Conservation (phyloP, 2,113 vertebrate species). For the Mustelus asterias region DNA sequence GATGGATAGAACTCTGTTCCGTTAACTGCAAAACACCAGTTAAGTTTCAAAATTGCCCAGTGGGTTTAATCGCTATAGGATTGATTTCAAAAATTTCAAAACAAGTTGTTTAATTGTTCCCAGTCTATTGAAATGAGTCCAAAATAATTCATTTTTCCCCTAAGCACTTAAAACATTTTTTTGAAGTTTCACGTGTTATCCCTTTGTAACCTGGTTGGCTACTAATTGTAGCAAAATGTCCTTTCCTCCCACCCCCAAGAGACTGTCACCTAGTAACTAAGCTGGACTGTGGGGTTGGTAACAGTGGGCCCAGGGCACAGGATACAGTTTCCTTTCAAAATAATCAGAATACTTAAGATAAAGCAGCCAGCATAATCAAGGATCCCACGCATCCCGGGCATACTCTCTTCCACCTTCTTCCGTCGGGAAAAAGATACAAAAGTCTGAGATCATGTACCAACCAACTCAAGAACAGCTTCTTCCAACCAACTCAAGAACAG, state of each 20-base stretch:
- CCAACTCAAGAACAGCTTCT: too few species aligned
- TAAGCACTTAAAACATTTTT: constrained; percentile 42
- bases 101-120: constrained; percentile 60
- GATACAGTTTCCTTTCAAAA: neutral
- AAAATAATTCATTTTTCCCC: constrained; percentile 48
- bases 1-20: neutral
- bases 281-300: neutral
- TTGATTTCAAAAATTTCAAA: constrained; percentile 65
- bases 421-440: too few species aligned
- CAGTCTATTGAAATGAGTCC: constrained; percentile 60
- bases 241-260: neutral
- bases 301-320: neutral
- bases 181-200: constrained; percentile 44
- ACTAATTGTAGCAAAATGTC: constrained; percentile 25
- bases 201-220: constrained; percentile 40
- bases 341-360: neutral
- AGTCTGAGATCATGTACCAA: too few species aligned
- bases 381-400: too few species aligned
- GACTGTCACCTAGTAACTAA: neutral
- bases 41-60: neutral
- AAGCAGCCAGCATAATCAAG: too few species aligned
- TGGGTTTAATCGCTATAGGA: constrained; percentile 59
- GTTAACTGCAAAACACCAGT: neutral
- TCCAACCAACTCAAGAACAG: too few species aligned
- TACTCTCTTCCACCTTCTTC: too few species aligned